Base-by-base conservation (phyloP, 1,140 invertebrate genomes). In the Temnothorax nylanderi region DNA sequence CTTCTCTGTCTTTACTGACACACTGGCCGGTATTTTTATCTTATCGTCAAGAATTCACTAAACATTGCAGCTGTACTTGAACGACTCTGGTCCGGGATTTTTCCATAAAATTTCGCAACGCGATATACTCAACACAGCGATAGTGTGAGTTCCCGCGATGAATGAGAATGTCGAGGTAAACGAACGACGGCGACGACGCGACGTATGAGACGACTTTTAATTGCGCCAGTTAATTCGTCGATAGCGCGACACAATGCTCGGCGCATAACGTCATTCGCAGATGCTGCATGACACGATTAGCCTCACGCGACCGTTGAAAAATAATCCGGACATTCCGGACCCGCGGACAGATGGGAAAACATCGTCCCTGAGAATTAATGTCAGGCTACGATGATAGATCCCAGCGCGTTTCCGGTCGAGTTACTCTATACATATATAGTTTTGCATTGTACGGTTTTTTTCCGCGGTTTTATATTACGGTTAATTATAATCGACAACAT, bases 291-390 rank as follows among this genome's bases (percentile, higher is more conserved):
- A 49, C 60, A 49, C 21, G 60, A 51, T n/a, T 32, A 54, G 65
- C 21, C 21, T 47, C 41, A 47, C 26, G 67, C 51, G 65, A 60
- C 8, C 18, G 49, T 37, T 74, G 67, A 58, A 74, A 82, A 60
- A 75, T 26, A 82, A 60, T 72, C 41, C 64, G 65, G 26, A 26
- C 8, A 26, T 26, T 26, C 51, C 77, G 65, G 26, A 26, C 8
- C 3, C 7, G 58, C 67, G 16, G 56, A 4, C 65, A n/a, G 69
- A 44, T 74, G 80, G 34, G 67, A 75, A 84, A 84, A 49, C 7
- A 26, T 74, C 69, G 80, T 60, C 80, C 80, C 32, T 84, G 80
- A 84, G 32, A 74, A 74, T 84, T 84, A 84, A 84, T 47, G n/a
- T 13, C 54, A 8, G 21, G 26, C 72, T 58, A 58, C 13, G 26